Conservation (phyloP, 2,797 vertebrate species). For the Lagodon rhomboides region DNA sequence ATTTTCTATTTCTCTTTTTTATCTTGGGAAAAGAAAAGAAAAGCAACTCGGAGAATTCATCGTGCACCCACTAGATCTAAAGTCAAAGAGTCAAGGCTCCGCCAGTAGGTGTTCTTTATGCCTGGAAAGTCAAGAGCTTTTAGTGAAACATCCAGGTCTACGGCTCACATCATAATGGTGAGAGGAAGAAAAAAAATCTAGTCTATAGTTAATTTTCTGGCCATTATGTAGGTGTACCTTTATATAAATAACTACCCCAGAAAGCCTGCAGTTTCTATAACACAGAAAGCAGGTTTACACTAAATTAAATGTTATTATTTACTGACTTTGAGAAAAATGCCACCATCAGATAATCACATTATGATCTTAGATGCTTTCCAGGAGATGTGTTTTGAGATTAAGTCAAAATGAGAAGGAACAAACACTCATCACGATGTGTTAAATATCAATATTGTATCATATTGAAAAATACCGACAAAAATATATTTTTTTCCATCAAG, state of each 20-base stretch:
- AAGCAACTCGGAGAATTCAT: slow-evolving; percentile 36
- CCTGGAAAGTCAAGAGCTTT: slow-evolving; percentile 55
- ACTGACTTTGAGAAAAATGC: background rate
- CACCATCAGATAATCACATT: background rate
- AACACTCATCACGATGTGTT: background rate
- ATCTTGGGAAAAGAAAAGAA: slow-evolving; percentile 37
- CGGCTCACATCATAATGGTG: slow-evolving; percentile 44
- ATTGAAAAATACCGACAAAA: background rate
- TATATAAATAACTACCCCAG: background rate
- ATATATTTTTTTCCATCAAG: background rate
- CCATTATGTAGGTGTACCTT: slow-evolving; percentile 2
- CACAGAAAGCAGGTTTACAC: background rate
- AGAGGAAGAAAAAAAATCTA: slow-evolving; percentile 6
- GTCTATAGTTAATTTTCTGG: slow-evolving; percentile 48
- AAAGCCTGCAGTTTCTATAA: background rate
- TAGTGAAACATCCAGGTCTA: slow-evolving; percentile 42
- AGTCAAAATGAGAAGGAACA: background rate
- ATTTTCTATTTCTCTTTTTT: slow-evolving; percentile 28
- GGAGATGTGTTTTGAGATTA: background rate
- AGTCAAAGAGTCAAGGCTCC: slow-evolving; percentile 66
- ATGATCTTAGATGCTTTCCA: background rate
- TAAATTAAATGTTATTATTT: background rate
- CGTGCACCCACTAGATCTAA: slow-evolving; percentile 17
- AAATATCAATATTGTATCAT: background rate
- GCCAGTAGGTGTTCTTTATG: slow-evolving; percentile 49